Evolutionary conservation across 2,113 vertebrate genomes (phyloP), one percentile per base, ranked within the genome.

Genomic region (Takifugu bimaculatus): DNA sequence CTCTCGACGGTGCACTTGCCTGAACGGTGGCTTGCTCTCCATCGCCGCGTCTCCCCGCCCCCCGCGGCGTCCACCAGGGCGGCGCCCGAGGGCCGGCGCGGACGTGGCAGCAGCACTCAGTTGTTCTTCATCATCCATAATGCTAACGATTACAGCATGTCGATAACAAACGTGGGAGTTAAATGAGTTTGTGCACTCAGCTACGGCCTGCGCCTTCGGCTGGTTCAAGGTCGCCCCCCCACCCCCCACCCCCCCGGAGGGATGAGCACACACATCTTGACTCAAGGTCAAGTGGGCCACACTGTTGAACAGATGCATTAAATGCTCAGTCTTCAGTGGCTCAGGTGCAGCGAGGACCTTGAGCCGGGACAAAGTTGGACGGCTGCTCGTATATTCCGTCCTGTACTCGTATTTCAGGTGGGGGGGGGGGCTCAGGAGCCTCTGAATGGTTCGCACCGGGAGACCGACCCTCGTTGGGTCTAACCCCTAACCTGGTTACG

Each of bases 181-280:
- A 88, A 91, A 91, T 91, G 89, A 90, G 88, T 91, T 86, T 87
- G 89, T 88, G 87, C 81, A 86, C 81, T 83, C 85, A 83, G 84
- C 82, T 79, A 85, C 77, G 82, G 82, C 82, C 85, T 78, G 83
- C 69, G 73, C 80, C 74, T 63, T 63, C 32, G 20, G 66, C 70
- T 20, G 65, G 85, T 88, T 90, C 90, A 91, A 91, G 90, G 89
- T 91, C 86, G 83, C 74, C 69, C 68, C 79, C 55, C 66, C 43
- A 49, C 50, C 58, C 67, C 65, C 85, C 20, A 20, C 20, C 2
- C 29, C 29, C 89, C 88, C 87, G 88, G 83, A 89, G 79, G 83
- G 84, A 89, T 88, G 89, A 86, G 14, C 45, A 47, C 45, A 89
- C 87, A 82, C 76, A 85, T 88, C 80, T 75, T 67, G 51, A 68